Base-by-base conservation (phyloP, 2,797 vertebrate genomes). In the Pipistrellus nathusii region DNA sequence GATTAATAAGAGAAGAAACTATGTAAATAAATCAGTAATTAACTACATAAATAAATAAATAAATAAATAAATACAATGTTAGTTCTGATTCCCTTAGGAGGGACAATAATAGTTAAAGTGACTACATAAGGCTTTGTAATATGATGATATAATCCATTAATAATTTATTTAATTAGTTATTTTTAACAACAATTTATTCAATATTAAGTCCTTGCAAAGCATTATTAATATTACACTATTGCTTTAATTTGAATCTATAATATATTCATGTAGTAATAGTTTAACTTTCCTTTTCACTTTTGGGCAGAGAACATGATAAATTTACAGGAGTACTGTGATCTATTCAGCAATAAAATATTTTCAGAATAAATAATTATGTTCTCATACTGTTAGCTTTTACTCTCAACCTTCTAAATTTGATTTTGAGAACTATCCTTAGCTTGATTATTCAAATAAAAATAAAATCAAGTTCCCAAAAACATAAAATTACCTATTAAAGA, bases 1-100 rank as follows among this genome's bases (percentile, higher is more conserved):
- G 23, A 81, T 48, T 90, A 87, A 78, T n/a, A 73, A 64, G 6
- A 84, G 62, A 82, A 69, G 59, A 95, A 90, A 88, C 13, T 12
- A 77, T 77, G 6, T n/a, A 83, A 80, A 64, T 30, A n/a, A 85
- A 35, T 41, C 71, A 76, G 62, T 46, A 75, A 75, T 8, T 72
- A 73, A 38, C 0, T 48, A 44, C 44, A 8, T 68, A 35, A 69
- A 4, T 69, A 69, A 72, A 7, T 68, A 68, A 73, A 4, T 48
- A 75, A 76, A 46, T 35, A 69, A 66, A 46, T 14, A 69, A 76
- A 83, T 62, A 68, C 5, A 48, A 30, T 77, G 6, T 25, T 46
- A 73, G 59, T 48, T 62, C 18, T 11, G 82, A 27, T 88, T 85
- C 20, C 8, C 2, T 81, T 81, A 89, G 20, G 27, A 68, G 1